Percentiles rank a stretch among this genome's conserved stretches.
Conservation (phyloP, 2,888 invertebrate species). For the Platycnemis pennipes region DNA sequence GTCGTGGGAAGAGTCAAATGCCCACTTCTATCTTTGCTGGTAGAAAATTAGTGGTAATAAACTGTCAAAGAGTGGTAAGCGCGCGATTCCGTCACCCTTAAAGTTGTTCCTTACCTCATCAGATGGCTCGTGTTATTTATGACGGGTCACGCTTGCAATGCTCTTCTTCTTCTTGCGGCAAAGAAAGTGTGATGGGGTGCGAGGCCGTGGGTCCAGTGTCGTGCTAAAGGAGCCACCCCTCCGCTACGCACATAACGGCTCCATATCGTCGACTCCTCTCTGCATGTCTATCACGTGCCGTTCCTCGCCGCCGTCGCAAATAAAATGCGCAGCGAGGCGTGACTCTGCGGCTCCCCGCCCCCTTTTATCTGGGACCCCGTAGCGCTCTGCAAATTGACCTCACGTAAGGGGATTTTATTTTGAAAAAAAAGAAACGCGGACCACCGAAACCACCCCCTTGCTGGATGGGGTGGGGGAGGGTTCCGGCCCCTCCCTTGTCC, state of each 20-base stretch:
- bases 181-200: too few species aligned
- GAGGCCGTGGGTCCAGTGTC: too few species aligned
- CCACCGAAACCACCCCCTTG: neutral
- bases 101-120: too few species aligned
- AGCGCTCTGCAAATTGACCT: neutral
- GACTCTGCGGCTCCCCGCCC: neutral
- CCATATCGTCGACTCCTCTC: neutral
- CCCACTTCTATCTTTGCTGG: too few species aligned
- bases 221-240: neutral
- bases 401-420: slow-evolving; percentile 35
- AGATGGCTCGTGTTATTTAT: too few species aligned
- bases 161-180: too few species aligned
- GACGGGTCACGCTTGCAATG: too few species aligned
- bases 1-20: too few species aligned
- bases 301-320: neutral
- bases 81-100: too few species aligned
- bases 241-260: neutral
- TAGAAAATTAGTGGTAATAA: too few species aligned
- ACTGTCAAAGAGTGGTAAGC: too few species aligned
- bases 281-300: neutral
- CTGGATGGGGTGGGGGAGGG: too few species aligned
- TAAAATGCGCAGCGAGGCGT: neutral
- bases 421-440: neutral
- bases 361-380: neutral
- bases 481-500: neutral